Conservation (phyloP, 2,888 invertebrate genomes). For the Polietes domitor region DNA sequence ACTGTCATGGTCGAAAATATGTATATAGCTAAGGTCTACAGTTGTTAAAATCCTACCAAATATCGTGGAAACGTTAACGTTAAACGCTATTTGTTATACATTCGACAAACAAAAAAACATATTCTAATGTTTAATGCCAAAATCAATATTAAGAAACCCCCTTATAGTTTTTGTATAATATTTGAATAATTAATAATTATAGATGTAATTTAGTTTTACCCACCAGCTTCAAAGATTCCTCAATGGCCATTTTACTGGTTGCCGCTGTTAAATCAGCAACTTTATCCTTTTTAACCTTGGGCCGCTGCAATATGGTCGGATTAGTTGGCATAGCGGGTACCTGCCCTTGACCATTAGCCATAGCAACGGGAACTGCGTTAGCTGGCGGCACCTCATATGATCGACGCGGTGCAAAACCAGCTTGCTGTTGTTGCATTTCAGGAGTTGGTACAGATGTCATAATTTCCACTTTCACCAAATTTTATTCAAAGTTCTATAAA, state of each 20-base stretch:
- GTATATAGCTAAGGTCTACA: too few species aligned
- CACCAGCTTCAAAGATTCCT: slow-evolving; percentile 78
- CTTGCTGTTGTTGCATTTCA: slow-evolving; percentile 69
- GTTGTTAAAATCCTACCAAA: too few species aligned
- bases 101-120: too few species aligned
- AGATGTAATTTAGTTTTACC: slow-evolving; percentile 42
- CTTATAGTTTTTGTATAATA: too few species aligned
- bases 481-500: slow-evolving; percentile 45
- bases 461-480: slow-evolving; percentile 63
- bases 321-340: slow-evolving; percentile 47
- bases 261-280: slow-evolving; percentile 65
- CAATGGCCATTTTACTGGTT: slow-evolving; percentile 73
- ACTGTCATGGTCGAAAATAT: too few species aligned
- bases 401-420: slow-evolving; percentile 79
- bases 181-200: neutral
- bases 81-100: too few species aligned
- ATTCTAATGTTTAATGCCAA: too few species aligned
- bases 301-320: slow-evolving; percentile 68
- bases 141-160: too few species aligned
- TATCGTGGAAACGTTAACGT: too few species aligned
- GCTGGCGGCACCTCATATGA: slow-evolving; percentile 73
- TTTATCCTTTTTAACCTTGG: slow-evolving; percentile 76
- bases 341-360: slow-evolving; percentile 70
- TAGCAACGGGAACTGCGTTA: slow-evolving; percentile 58
- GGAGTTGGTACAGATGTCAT: slow-evolving; percentile 52